Evolutionary conservation across 2,797 vertebrate species (phyloP).

Genomic region (Myotis vivesi): DNA sequence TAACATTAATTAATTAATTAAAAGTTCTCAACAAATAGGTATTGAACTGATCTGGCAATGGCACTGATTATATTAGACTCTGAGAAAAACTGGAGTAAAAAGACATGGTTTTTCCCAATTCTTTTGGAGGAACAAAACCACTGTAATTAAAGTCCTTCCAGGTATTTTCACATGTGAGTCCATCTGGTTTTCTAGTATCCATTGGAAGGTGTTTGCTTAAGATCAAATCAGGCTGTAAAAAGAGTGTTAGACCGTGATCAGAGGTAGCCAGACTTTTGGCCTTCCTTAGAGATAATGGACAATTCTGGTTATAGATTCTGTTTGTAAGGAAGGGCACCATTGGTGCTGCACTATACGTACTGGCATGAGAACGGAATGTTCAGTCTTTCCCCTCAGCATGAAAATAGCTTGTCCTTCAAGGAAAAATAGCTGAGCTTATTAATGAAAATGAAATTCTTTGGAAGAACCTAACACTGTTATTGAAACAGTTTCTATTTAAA

Average conservation of each 20-base stretch:
- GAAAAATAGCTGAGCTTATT: not conserved
- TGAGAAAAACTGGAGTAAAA: not conserved
- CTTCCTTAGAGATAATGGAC: not conserved
- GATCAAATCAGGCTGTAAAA: not conserved
- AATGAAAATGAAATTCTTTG: slow-evolving; percentile 50
- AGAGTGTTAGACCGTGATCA: not conserved
- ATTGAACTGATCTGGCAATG: not conserved
- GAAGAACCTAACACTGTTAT: not conserved
- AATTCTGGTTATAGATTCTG: not conserved
- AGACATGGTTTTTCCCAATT: not conserved
- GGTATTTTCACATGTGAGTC: not conserved
- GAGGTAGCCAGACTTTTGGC: not conserved
- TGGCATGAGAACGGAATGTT: not conserved
- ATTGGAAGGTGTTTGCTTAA: not conserved
- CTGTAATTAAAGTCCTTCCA: not conserved
- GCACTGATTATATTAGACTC: not conserved
- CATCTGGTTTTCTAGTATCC: not conserved
- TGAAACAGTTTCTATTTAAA: slow-evolving; percentile 39
- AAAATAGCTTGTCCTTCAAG: slow-evolving; percentile 10
- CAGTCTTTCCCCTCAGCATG: not conserved
- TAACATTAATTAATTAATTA: not conserved
- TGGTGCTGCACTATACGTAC: not conserved
- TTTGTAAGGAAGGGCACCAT: not conserved
- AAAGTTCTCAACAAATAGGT: not conserved
- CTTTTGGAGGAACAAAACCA: not conserved